Base-by-base conservation (phyloP, 2,888 invertebrate genomes). In the Colostygia pectinataria region DNA sequence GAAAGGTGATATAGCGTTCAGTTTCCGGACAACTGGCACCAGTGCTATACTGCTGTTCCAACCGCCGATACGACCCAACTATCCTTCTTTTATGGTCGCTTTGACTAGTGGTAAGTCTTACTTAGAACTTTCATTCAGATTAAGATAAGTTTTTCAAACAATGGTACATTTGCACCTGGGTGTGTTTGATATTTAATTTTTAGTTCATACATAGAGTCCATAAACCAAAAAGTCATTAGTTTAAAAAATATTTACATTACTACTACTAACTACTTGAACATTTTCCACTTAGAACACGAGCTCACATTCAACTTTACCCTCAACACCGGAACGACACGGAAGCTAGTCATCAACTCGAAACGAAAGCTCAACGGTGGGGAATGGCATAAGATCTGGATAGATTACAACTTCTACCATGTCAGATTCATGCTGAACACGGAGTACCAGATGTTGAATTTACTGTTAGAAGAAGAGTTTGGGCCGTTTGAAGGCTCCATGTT, bases 341-440 rank as follows among this genome's bases (percentile, higher is more conserved):
- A 95, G 73, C 87, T 97, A 50, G 96, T 95, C 32, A 95, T 98
- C 55, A 94, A 94, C 69, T 97, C 97, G 2, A 93, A 94, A 59
- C 91, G 95, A 33, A 94, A 95, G 73, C 90, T 98, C 36, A 98
- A 97, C 75, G 95, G 96, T 39, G 98, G 98, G 0, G 97, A 97
- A 77, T 98, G 98, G 98, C 98, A 98, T 80, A 97, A 97, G 84
- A 94, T 98, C 58, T 96, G 97, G 96, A 96, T 98, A 54, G 98
- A 98, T 87, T 97, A 97, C 77, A 97, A 98, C 83, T 95, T 96
- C 75, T 96, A 97, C 80, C 98, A 98, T 77, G 97, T 98, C 24
- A 90, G 97, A 56, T 97, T 98, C 74, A 97, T 97, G 95, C 94
- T 98, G 59, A 98, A 98, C 74, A 95, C 96, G 24, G 96, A 97